phyloP scores from a whole-genome alignment of 2,113 vertebrate species.

The Oryzias curvinotus region DNA sequence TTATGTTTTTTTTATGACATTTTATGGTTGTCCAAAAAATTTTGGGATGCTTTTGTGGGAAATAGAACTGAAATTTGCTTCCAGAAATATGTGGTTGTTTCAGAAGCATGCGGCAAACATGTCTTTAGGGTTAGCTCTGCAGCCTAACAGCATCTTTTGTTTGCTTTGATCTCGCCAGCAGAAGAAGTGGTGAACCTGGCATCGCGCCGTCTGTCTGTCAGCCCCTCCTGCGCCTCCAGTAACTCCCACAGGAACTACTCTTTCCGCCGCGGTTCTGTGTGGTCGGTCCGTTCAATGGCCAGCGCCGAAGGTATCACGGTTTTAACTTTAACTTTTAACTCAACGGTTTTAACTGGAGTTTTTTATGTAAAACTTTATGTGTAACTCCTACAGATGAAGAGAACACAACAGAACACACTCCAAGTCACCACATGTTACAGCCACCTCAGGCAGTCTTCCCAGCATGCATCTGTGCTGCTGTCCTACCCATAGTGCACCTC shows the following conservation, averaged over 20 bases:
- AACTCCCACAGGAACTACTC: slow-evolving; percentile 99
- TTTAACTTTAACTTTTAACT: too few relatives aligned
- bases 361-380: background rate
- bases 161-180: slow-evolving; percentile 82
- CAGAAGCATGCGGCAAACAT: too few relatives aligned
- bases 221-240: slow-evolving; percentile 95
- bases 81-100: too few relatives aligned
- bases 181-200: slow-evolving; percentile 98
- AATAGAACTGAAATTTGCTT: too few relatives aligned
- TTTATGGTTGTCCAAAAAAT: too few relatives aligned
- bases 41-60: too few relatives aligned
- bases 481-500: slow-evolving; percentile 94
- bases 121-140: background rate
- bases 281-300: slow-evolving; percentile 92
- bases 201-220: slow-evolving; percentile 94
- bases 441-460: slow-evolving; percentile 97
- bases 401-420: slow-evolving; percentile 93
- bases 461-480: slow-evolving; percentile 97
- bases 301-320: slow-evolving; percentile 88
- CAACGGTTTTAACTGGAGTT: too few relatives aligned
- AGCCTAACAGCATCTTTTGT: slow-evolving; percentile 33
- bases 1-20: too few relatives aligned
- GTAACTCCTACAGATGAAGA: slow-evolving; percentile 85
- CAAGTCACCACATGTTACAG: slow-evolving; percentile 93
- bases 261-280: slow-evolving; percentile 93